Evolutionary conservation across 2,888 invertebrate species (phyloP).

Genomic region (Nomada hirtipes): DNA sequence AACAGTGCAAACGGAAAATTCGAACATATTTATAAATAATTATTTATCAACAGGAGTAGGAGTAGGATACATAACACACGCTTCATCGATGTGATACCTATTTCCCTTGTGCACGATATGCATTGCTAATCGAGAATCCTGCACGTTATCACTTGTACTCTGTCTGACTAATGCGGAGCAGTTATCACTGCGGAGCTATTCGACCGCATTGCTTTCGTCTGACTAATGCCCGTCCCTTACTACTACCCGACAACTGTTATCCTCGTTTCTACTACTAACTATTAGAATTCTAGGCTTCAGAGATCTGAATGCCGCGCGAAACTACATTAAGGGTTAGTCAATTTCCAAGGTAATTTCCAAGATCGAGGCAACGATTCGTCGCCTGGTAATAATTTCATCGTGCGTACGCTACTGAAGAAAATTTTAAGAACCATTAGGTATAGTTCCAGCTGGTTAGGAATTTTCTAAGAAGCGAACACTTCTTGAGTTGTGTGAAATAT

Average conservation of each 20-base stretch:
- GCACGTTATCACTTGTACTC: constrained; percentile 26
- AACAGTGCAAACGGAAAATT: background rate
- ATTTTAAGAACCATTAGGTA: too few relatives aligned
- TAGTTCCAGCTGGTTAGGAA: too few relatives aligned
- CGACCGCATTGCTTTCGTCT: constrained; percentile 39
- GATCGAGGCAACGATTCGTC: too few relatives aligned
- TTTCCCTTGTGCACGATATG: constrained; percentile 23
- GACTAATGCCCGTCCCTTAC: constrained; percentile 49
- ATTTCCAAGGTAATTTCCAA: background rate
- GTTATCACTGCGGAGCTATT: constrained; percentile 57
- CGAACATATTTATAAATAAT: background rate
- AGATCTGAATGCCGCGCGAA: too few relatives aligned
- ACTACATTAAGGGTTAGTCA: background rate
- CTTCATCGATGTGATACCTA: constrained; percentile 29
- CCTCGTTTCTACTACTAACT: constrained; percentile 13
- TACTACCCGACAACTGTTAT: constrained; percentile 39
- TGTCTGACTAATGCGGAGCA: constrained; percentile 49
- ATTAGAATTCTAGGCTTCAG: background rate
- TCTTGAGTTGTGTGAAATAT: too few relatives aligned
- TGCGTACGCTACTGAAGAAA: too few relatives aligned
- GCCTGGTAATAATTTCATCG: too few relatives aligned
- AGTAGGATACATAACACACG: background rate
- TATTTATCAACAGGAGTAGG: too few relatives aligned
- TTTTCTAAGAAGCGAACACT: too few relatives aligned
- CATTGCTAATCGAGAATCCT: constrained; percentile 23